Base-by-base conservation (phyloP, 30 jellyfish, hydroid and myxozoan genomes). In the Hydractinia symbiolongicarpus region DNA sequence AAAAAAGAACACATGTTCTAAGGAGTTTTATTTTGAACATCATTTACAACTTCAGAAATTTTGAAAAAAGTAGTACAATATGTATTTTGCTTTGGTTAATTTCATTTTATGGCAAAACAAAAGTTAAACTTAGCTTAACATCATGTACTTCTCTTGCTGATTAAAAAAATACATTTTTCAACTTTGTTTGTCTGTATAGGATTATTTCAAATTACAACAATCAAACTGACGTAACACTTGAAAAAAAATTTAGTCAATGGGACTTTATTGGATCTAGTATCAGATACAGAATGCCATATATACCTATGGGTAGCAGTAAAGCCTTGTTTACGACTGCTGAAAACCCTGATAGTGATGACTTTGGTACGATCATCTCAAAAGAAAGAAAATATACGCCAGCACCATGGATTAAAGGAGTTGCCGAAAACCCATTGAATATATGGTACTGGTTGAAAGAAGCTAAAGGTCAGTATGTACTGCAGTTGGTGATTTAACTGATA, bases 391-490 rank as follows among this genome's bases (percentile, higher is more conserved):
- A 79, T 52, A 58, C 83, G 10, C 98, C 98, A 4, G 95, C 98
- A 4, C 81, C 84, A 57, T 93, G 98, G 98, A 72, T 93, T 8
- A 81, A 76, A 72, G 91, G 88, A 14, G 98, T 81, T 11, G 95
- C 98, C 9, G 88, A 73, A 17, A 81, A 74, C 52, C 98, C 98
- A 19, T 86, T 82, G 51, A 88, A 72, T 64, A 84, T 93, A n/a
- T 93, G 96, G 96, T 93, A 87, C 78, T 93, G 98, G 98, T 14
- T 93, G 82, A 79, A 94, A 68, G 98, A 93, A 54, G 87, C 98
- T 4, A 88, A 93, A 87, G 98, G 98, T 93, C 55, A 52, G 82
- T 11, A 50, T 30, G 44, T 30, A 30, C 44, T 19, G 15, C 19
- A 9, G 20, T n/a, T n/a, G 44, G 16, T 73, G 49, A 1, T 20